Percentiles rank a stretch among this genome's conserved stretches.
Conservation (phyloP, 2,888 invertebrate species). For the Myopa tessellatipennis region DNA sequence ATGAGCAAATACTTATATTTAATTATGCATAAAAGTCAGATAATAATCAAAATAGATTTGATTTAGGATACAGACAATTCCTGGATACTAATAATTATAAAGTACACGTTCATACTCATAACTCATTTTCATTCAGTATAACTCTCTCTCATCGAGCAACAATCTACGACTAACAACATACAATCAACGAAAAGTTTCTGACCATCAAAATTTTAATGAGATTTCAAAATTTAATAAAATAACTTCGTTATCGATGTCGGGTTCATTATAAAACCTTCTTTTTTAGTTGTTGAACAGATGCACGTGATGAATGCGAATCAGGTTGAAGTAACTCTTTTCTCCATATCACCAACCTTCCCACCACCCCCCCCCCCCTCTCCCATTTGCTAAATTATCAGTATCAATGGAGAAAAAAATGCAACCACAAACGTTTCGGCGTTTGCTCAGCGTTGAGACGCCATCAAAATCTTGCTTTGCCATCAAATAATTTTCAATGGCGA, state of each 20-base stretch:
- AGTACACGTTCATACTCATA: no score
- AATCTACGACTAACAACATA: no score
- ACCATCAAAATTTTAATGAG: not conserved
- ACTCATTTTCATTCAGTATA: no score
- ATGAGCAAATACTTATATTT: no score
- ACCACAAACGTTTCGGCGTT: not conserved
- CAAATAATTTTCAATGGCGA: slow-evolving; percentile 41
- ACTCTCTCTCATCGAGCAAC: no score
- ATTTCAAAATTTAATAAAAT: not conserved
- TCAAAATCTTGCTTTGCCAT: not conserved
- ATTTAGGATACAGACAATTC: no score
- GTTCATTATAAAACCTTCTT: not conserved
- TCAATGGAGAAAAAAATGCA: not conserved
- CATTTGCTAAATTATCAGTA: not conserved
- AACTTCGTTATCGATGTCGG: not conserved
- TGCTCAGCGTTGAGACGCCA: not conserved
- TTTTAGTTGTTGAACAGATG: not conserved
- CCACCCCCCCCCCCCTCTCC: not conserved
- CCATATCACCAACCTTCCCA: not conserved
- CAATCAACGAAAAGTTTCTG: not conserved
- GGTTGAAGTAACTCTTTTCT: not conserved
- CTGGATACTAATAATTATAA: no score
- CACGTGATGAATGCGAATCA: slow-evolving; percentile 13
- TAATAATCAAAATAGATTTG: no score
- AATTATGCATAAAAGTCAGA: no score